Evolutionary conservation across 2,888 invertebrate species (phyloP).

Genomic region (Drosophila peninsularis): DNA sequence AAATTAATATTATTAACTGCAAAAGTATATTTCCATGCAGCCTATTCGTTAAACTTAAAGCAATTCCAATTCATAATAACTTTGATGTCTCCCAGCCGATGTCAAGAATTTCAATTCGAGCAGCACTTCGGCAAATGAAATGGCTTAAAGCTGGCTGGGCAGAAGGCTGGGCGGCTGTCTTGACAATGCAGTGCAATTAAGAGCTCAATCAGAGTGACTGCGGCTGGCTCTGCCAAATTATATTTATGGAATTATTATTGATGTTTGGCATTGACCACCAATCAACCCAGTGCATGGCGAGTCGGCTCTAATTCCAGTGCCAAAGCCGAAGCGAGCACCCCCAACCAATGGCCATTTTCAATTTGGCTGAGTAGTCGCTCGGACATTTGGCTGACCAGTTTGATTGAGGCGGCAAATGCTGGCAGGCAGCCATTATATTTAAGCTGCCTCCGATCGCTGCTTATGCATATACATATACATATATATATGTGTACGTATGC

Average conservation of each 20-base stretch:
- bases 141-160: constrained; percentile 25
- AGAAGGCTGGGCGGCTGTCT: constrained; percentile 34
- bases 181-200: constrained; percentile 74
- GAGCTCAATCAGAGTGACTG: constrained; percentile 77
- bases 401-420: constrained; percentile 72
- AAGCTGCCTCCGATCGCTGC: constrained; percentile 66
- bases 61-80: neutral
- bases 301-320: constrained; percentile 28
- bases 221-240: constrained; percentile 64
- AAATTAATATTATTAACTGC: neutral
- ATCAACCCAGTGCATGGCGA: constrained; percentile 40
- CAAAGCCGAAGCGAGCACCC: constrained; percentile 8
- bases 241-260: constrained; percentile 80
- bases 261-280: constrained; percentile 76
- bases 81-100: too few relatives aligned
- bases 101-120: neutral
- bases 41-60: neutral
- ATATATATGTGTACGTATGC: neutral
- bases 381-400: constrained; percentile 68
- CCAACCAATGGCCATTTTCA: constrained; percentile 63
- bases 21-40: neutral
- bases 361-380: constrained; percentile 74
- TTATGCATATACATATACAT: constrained; percentile 10
- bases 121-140: constrained; percentile 64
- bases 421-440: constrained; percentile 77